Evolutionary conservation across 2,888 invertebrate species (phyloP).

Genomic region (Pharmacophagus antenor): DNA sequence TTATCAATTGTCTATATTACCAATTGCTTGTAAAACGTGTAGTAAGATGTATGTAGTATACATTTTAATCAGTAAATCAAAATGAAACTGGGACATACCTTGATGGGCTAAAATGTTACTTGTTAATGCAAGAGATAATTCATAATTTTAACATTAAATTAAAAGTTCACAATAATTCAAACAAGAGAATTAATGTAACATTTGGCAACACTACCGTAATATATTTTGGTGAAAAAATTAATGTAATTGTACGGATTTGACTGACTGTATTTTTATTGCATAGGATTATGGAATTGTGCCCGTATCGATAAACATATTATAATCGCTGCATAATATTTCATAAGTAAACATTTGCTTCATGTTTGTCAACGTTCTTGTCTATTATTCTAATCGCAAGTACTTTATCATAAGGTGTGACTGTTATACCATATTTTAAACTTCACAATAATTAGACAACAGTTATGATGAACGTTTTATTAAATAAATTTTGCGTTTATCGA

Average conservation of each 20-base stretch:
- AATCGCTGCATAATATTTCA: constrained; percentile 14
- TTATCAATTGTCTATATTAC: not conserved
- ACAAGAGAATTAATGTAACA: too few relatives aligned
- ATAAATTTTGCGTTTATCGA: not conserved
- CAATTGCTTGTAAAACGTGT: not conserved
- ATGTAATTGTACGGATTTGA: constrained; percentile 20
- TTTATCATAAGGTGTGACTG: not conserved
- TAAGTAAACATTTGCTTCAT: constrained; percentile 17
- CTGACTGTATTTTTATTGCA: constrained; percentile 4
- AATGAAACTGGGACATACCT: not conserved
- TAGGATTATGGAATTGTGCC: constrained; percentile 28
- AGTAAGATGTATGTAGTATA: not conserved
- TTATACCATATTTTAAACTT: not conserved
- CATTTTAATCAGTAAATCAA: not conserved
- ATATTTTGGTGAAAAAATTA: too few relatives aligned
- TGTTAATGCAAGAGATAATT: not conserved
- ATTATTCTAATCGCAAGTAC: not conserved
- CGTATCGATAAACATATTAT: constrained; percentile 20
- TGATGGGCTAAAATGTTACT: not conserved
- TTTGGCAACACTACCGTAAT: too few relatives aligned
- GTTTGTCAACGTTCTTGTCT: constrained; percentile 22
- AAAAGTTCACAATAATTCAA: too few relatives aligned
- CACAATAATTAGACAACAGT: not conserved
- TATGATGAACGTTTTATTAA: not conserved
- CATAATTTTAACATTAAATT: not conserved